These are phyloP conservation scores for Aethina tumida DNA, from an alignment of 1,140 invertebrate species.

Conservation along the genomic window DNA sequence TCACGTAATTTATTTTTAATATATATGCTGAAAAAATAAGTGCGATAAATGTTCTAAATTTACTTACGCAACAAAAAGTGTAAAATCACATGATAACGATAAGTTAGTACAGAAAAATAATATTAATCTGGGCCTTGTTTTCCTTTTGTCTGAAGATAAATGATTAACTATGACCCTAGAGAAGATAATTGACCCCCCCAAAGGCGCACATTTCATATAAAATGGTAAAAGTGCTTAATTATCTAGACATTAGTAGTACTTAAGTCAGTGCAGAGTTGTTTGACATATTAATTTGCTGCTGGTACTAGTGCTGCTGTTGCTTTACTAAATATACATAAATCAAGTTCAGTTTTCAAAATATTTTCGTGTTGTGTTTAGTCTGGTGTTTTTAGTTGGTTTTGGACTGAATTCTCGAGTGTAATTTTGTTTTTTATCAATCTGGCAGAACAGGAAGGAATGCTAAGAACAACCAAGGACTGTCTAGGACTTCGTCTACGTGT, in stretches of 20 bases:
- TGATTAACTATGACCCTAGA: conserved; percentile 15
- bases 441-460: conserved; percentile 58
- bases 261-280: too few relatives aligned
- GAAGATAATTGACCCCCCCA: conserved; percentile 18
- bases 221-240: conserved; percentile 15
- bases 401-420: not conserved
- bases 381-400: not conserved
- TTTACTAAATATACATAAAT: conserved; percentile 2
- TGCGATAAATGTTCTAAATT: too few relatives aligned
- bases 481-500: conserved; percentile 75
- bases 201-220: conserved; percentile 17
- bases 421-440: conserved; percentile 20
- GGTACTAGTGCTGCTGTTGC: conserved; percentile 2
- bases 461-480: conserved; percentile 71
- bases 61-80: too few relatives aligned
- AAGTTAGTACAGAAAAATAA: conserved; percentile 2
- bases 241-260: not conserved
- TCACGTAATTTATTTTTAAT: too few relatives aligned
- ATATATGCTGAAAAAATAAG: too few relatives aligned
- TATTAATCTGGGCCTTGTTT: conserved; percentile 16
- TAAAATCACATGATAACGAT: conserved; percentile 18
- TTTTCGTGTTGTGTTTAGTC: not conserved
- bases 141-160: conserved; percentile 15
- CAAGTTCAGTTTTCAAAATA: not conserved
- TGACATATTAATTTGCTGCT: too few relatives aligned